Evolutionary conservation across 2,888 invertebrate genomes (phyloP), one percentile per base, ranked within the genome.

Genomic region (Ennomos erosarius): DNA sequence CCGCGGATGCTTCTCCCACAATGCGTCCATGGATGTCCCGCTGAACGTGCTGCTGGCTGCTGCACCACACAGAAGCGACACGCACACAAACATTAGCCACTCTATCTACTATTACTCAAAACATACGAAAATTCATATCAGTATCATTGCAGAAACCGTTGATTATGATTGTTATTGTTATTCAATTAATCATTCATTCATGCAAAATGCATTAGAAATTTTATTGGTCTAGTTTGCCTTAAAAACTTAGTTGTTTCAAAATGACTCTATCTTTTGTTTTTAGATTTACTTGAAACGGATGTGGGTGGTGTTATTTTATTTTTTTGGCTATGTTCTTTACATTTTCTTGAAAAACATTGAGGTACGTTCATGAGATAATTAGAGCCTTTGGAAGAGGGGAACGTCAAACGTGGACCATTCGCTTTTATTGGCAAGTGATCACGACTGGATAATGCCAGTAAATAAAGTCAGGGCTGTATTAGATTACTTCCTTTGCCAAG

Each of bases 1-100:
- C 75, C 95, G 94, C 72, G 95, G 94, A 78, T 95, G 95, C 82
- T 93, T 93, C 87, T 95, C 96, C 95, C 95, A 96, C 60, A 96
- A 93, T 75, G 94, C 93, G 86, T 96, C 96, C 94, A 95, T 94
- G 74, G 95, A 94, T 78, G 93, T 93, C 79, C 93, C 89, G 88
- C 94, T 94, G 91, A 90, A 88, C 71, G 93, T 90, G 89, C 93
- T 93, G 90, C 90, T 85, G 76, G 90, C 91, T 90, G 90, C 91
- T 90, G 88, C 80, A 83, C 84, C 81, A 81, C 85, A 88, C 85
- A 89, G 77, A 86, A 87, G 88, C 88, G 86, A 84, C 85, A 87
- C 87, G 87, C 84, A 86, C 82, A 88, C 87, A 86, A 71, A 87
- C 82, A 89, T 90, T 90, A 90, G 88, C 87, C 85, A 88, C 90